Conservation (phyloP, 92 coral and sea anemone species). For the Desmophyllum pertusum region DNA sequence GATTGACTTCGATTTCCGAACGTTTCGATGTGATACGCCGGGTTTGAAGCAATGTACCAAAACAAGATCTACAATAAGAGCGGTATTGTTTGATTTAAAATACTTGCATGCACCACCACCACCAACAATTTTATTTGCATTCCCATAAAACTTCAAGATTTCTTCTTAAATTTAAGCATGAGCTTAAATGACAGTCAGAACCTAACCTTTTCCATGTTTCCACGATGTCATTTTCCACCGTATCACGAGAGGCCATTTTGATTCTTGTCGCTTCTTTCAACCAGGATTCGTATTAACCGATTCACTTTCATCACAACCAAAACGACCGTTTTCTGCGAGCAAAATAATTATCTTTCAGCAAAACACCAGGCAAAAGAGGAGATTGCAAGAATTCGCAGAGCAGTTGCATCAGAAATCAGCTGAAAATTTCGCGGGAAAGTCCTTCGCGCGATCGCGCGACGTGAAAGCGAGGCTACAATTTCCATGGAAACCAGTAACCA, state of each 20-base stretch:
- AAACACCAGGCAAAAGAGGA: background rate
- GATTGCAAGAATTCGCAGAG: background rate
- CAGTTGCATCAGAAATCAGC: conserved; percentile 10
- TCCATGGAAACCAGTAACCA: conserved; percentile 41
- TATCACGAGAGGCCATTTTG: conserved; percentile 37
- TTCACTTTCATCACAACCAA: background rate
- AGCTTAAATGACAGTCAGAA: background rate
- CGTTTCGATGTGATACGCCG: too few relatives aligned
- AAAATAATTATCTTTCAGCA: too few relatives aligned
- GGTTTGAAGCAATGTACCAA: too few relatives aligned
- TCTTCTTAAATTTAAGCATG: background rate
- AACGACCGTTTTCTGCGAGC: background rate
- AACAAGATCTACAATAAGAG: too few relatives aligned
- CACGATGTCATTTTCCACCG: conserved; percentile 39
- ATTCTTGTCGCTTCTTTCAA: background rate
- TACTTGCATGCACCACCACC: background rate
- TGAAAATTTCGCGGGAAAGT: background rate
- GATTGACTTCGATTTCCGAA: too few relatives aligned
- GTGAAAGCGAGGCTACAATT: conserved; percentile 53
- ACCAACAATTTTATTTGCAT: too few relatives aligned
- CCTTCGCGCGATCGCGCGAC: background rate
- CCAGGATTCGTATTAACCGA: background rate
- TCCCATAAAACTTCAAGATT: background rate
- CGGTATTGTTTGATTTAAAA: too few relatives aligned
- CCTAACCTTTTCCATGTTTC: conserved; percentile 68